Percentiles rank a stretch among this genome's conserved stretches.
Conservation (phyloP, 2,888 invertebrate genomes). For the Pyrgus malvae region DNA sequence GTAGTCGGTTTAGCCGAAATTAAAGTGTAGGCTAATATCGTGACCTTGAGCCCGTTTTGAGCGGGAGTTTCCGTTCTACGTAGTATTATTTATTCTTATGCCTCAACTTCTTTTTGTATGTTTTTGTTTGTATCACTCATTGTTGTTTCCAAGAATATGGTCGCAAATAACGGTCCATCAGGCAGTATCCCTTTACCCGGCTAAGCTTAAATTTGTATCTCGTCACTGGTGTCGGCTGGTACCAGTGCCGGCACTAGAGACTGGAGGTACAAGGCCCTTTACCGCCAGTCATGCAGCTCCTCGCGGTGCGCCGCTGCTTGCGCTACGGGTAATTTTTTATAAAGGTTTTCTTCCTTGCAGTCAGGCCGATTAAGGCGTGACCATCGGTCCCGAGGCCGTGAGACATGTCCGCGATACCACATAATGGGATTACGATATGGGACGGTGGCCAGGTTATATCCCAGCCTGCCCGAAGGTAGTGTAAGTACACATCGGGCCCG, state of each 20-base stretch:
- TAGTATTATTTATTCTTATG: too few relatives aligned
- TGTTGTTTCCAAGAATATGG: too few relatives aligned
- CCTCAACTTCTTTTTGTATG: too few relatives aligned
- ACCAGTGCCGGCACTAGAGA: background rate
- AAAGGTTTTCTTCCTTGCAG: constrained; percentile 28
- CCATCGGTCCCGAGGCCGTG: constrained; percentile 5
- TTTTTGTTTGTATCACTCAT: too few relatives aligned
- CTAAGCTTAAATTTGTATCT: too few relatives aligned
- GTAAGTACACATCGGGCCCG: background rate
- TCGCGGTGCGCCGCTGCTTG: constrained; percentile 25
- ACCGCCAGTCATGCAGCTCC: constrained; percentile 23
- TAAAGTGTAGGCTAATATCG: too few relatives aligned
- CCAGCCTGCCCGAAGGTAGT: background rate
- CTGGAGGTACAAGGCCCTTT: background rate
- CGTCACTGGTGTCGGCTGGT: background rate
- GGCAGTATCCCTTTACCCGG: too few relatives aligned
- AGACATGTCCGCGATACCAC: background rate
- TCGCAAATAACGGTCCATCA: too few relatives aligned
- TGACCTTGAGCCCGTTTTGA: too few relatives aligned
- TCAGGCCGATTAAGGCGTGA: constrained; percentile 1
- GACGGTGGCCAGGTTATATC: background rate
- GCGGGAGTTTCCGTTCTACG: too few relatives aligned
- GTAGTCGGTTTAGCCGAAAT: too few relatives aligned
- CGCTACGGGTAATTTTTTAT: constrained; percentile 25
- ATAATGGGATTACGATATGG: background rate